Evolutionary conservation across 92 coral and sea anemone species (phyloP), one percentile per base, ranked within the genome.

Genomic region (Phymanthus crucifer): DNA sequence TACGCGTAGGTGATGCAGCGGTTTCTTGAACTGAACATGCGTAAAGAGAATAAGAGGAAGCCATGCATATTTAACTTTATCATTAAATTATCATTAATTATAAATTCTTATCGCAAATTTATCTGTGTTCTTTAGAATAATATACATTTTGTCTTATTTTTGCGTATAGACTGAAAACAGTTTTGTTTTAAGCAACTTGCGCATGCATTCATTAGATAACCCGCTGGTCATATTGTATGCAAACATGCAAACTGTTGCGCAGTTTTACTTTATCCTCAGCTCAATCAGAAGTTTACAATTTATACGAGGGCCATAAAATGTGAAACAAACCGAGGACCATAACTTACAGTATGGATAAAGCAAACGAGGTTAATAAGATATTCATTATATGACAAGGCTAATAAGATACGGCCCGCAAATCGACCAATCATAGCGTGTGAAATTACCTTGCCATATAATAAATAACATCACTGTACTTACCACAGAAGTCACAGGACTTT

Each of bases 401-500:
- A n/a, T n/a, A n/a, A n/a, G n/a, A n/a, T n/a, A n/a, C n/a, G n/a
- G n/a, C n/a, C n/a, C n/a, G n/a, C n/a, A n/a, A n/a, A n/a, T n/a
- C n/a, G n/a, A n/a, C n/a, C n/a, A n/a, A n/a, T n/a, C n/a, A n/a
- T n/a, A n/a, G n/a, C n/a, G n/a, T n/a, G n/a, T n/a, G n/a, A n/a
- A n/a, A n/a, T n/a, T n/a, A n/a, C 7, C 10, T 38, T 38, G 45
- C 45, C 45, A 38, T 38, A 43, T 43, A 8, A 43, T 43, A 10
- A 17, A 8, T 10, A 43, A 5, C 48, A 43, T 43, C 2, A 43
- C 48, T 54, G 21, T 5, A 54, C 91, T 73, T 70, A 89, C 92
- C 89, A 47, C 92, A 89, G 64, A 75, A 89, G 16, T n/a, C 83
- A 35, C 92, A 89, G 17, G 89, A 73, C 14, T 79, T 80, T 4